Conservation (phyloP, 2,797 vertebrate genomes). For the Dermochelys coriacea region DNA sequence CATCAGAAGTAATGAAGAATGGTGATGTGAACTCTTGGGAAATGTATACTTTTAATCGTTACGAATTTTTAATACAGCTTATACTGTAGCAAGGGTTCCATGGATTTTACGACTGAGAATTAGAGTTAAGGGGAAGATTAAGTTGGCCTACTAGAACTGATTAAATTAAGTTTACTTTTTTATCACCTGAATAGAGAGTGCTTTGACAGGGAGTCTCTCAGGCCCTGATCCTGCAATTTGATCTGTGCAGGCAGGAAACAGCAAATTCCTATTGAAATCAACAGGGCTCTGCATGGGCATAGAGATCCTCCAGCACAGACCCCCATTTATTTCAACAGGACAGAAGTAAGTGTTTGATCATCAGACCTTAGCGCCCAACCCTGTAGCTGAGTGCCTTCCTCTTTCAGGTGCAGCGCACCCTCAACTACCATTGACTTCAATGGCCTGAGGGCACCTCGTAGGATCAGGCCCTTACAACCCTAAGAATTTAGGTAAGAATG, state of each 20-base stretch:
- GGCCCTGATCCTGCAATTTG: background rate
- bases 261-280: background rate
- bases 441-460: background rate
- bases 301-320: background rate
- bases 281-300: background rate
- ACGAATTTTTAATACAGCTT: background rate
- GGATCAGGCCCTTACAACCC: background rate
- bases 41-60: rapidly evolving
- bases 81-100: background rate
- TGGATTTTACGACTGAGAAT: background rate
- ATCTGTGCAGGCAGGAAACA: background rate
- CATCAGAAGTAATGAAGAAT: background rate
- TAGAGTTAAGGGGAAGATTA: background rate
- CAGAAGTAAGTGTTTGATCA: background rate
- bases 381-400: background rate
- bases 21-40: rapidly evolving
- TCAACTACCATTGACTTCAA: background rate
- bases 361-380: background rate
- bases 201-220: background rate
- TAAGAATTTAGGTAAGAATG: background rate
- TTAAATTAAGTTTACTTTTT: background rate
- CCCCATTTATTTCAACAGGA: background rate
- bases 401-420: background rate
- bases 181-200: background rate
- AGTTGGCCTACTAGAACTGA: background rate